Conservation (phyloP, 2,888 invertebrate species). For the Operophtera brumata region DNA sequence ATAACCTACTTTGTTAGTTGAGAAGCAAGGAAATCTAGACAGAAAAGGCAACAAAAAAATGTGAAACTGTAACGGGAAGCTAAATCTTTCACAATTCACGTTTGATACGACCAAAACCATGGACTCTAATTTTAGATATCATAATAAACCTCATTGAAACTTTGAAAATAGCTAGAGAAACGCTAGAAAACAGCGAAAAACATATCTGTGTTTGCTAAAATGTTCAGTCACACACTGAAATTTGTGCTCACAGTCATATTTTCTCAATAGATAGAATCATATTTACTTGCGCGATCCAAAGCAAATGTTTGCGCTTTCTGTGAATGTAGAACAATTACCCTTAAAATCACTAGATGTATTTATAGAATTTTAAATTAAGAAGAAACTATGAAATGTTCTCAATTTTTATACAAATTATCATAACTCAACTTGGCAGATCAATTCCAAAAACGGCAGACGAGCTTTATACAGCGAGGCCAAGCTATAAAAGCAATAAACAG, state of each 20-base stretch:
- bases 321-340: not conserved
- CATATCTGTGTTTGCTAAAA: not conserved
- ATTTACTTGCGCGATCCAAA: constrained; percentile 3
- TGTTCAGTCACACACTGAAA: not conserved
- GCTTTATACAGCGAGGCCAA: constrained; percentile 18
- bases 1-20: not conserved
- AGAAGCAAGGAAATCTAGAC: not conserved
- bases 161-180: not conserved
- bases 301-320: constrained; percentile 1
- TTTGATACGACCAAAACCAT: no score
- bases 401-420: constrained; percentile 24
- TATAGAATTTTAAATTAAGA: no score
- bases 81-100: no score
- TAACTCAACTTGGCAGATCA: constrained; percentile 22
- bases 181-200: not conserved
- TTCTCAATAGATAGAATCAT: constrained; percentile 1
- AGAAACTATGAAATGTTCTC: no score
- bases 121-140: no score
- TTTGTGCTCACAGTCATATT: constrained; percentile 3
- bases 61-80: no score
- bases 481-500: constrained; percentile 29
- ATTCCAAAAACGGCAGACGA: constrained; percentile 22
- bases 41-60: not conserved
- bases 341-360: not conserved
- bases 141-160: no score